Evolutionary conservation across 1,140 invertebrate species (phyloP), one percentile per base, ranked within the genome.

Genomic region (Platyura marginata): DNA sequence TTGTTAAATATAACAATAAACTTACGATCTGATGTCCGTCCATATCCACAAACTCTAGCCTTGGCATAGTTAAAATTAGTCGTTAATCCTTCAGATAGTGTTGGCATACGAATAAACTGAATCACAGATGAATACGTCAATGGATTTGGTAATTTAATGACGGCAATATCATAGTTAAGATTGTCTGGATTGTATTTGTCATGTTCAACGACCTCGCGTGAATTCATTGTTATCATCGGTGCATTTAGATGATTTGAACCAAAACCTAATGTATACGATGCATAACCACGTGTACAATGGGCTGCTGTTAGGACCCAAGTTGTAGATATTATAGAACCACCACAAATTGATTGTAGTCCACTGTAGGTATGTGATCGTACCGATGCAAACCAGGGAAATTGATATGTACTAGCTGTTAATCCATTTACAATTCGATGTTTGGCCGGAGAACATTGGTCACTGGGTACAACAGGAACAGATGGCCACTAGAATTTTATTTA

Each of bases 291-390:
- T 32, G 53, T 19, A 15, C 62, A 64, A 20, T 62, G 59, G 0
- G 54, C 59, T 10, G 61, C 56, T 10, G 61, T 62, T 2, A 63
- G 35, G 0, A 63, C 54, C 19, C 55, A 53, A 42, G 40, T 46
- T 3, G 49, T 51, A 20, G 54, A 60, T 40, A 63, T 61, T 0
- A 62, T 41, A 0, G 51, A 45, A 5, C 61, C 61, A 0, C 53
- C 56, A 43, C 61, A 63, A 1, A 43, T 25, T 15, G 38, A 11
- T 10, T 16, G 11, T 8, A 8, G 5, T 11, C 38, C 38, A 19
- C 9, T 21, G 4, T 21, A 6, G 5, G 19, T 15, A 9, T 16
- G 8, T 19, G 8, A 8, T 8, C 19, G 19, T 11, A 40, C 20
- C 5, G 38, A 21, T 9, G 20, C 38, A 21, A 40, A 21, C 38